A percentile compares a stretch with the other conserved stretches of the same genome.
These are phyloP conservation scores for Atherinomorus stipes DNA, from an alignment of 2,113 vertebrate genomes.

Conservation along the genomic window DNA sequence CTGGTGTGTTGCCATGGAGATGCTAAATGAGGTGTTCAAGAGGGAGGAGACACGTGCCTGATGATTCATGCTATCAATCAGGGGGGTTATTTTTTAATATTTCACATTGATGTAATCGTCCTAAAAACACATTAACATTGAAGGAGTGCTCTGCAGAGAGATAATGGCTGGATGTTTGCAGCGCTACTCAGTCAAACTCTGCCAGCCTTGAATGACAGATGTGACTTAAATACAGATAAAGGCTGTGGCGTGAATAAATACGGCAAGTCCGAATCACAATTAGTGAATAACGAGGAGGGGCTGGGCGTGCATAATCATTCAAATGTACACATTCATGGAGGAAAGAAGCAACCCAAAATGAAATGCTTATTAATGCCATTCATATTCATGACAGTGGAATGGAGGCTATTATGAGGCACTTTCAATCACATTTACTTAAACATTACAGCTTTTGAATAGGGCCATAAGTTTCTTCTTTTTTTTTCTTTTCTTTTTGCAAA, in stretches of 20 bases:
- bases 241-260: constrained; percentile 57
- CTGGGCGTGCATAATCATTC: constrained; percentile 55
- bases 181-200: constrained; percentile 69
- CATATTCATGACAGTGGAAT: constrained; percentile 71
- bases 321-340: constrained; percentile 14
- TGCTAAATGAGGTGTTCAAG: constrained; percentile 73
- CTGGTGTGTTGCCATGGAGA: constrained; percentile 31
- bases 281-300: constrained; percentile 72
- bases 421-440: constrained; percentile 77
- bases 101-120: constrained; percentile 81
- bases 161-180: constrained; percentile 77
- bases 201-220: constrained; percentile 78
- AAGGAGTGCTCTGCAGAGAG: constrained; percentile 65
- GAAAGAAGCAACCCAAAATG: constrained; percentile 63
- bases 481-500: not conserved
- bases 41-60: constrained; percentile 49
- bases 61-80: constrained; percentile 81
- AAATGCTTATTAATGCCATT: constrained; percentile 72
- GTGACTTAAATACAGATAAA: constrained; percentile 51
- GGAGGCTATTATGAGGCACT: constrained; percentile 60
- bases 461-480: constrained; percentile 16
- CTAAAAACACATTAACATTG: constrained; percentile 82
- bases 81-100: constrained; percentile 76
- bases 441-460: constrained; percentile 61
- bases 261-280: constrained; percentile 54